Conservation (phyloP, 2,113 vertebrate species). For the Takifugu flavidus region DNA sequence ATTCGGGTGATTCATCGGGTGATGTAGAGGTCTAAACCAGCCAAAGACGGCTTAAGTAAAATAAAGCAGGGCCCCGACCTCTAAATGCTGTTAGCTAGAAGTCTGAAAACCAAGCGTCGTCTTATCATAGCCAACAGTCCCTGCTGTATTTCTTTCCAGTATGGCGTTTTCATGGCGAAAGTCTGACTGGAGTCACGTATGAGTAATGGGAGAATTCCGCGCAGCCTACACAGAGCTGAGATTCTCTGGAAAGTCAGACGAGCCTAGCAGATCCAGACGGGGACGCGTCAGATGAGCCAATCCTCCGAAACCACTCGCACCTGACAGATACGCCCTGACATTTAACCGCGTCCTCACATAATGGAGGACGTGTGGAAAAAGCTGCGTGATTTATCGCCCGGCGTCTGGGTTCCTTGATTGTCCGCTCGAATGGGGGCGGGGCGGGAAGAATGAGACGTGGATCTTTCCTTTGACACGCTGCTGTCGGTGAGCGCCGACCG, state of each 20-base stretch:
- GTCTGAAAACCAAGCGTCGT: not conserved
- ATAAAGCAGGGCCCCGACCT: not conserved
- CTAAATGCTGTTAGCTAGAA: constrained; percentile 10
- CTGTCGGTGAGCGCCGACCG: constrained; percentile 15
- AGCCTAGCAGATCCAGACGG: constrained; percentile 36
- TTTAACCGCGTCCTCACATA: constrained; percentile 32
- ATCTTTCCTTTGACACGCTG: constrained; percentile 22
- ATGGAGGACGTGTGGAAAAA: constrained; percentile 15
- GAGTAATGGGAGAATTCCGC: constrained; percentile 34
- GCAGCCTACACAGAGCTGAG: constrained; percentile 22
- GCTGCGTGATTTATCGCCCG: constrained; percentile 38
- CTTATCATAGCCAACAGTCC: constrained; percentile 4
- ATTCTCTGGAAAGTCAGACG: constrained; percentile 38
- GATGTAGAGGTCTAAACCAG: constrained; percentile 12
- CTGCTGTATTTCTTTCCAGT: constrained; percentile 21
- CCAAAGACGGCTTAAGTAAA: constrained; percentile 5
- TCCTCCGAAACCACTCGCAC: constrained; percentile 15
- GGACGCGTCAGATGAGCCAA: constrained; percentile 1
- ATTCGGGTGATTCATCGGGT: constrained; percentile 40
- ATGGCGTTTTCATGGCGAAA: constrained; percentile 4
- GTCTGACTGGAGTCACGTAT: constrained; percentile 2
- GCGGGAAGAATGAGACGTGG: constrained; percentile 14
- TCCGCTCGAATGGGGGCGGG: constrained; percentile 32
- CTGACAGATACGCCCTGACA: constrained; percentile 43
- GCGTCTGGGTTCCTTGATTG: constrained; percentile 16